These are phyloP conservation scores for Dipodomys merriami DNA, from an alignment of 2,113 vertebrate species.

Conservation along the genomic window DNA sequence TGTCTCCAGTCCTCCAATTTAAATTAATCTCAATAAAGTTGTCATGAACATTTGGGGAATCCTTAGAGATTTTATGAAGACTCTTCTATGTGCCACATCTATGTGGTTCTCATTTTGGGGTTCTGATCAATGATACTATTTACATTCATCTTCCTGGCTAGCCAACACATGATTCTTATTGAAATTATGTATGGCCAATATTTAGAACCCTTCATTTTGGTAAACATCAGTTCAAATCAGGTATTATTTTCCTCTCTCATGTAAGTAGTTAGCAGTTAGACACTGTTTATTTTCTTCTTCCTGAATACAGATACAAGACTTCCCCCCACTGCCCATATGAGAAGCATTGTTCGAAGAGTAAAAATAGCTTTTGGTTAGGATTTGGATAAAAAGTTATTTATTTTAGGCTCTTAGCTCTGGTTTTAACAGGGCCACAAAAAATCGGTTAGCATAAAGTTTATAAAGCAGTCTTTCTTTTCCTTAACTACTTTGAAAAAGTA, in stretches of 20 bases:
- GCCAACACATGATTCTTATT: neutral
- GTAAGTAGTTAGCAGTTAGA: neutral
- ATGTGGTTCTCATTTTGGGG: neutral
- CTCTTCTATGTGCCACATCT: neutral
- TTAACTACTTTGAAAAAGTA: neutral
- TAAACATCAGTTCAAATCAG: slow-evolving; percentile 29
- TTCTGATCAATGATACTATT: neutral
- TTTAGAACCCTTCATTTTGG: slow-evolving; percentile 9
- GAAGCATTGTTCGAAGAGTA: neutral
- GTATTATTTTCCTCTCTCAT: neutral
- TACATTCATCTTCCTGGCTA: neutral
- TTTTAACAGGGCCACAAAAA: neutral
- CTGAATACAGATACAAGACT: neutral
- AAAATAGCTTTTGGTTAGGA: neutral
- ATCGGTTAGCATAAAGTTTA: neutral
- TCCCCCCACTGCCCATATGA: neutral
- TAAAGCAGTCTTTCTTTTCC: slow-evolving; percentile 16
- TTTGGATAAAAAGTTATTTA: neutral
- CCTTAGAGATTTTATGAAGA: neutral
- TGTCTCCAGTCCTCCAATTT: too few species aligned
- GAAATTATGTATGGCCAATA: slow-evolving; percentile 35
- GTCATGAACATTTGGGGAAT: too few species aligned
- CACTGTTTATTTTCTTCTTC: slow-evolving; percentile 22
- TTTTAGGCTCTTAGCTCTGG: neutral
- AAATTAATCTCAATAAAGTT: too few species aligned